These are phyloP conservation scores for Rhamnusium bicolor DNA, from an alignment of 2,888 invertebrate species.

Conservation along the genomic window DNA sequence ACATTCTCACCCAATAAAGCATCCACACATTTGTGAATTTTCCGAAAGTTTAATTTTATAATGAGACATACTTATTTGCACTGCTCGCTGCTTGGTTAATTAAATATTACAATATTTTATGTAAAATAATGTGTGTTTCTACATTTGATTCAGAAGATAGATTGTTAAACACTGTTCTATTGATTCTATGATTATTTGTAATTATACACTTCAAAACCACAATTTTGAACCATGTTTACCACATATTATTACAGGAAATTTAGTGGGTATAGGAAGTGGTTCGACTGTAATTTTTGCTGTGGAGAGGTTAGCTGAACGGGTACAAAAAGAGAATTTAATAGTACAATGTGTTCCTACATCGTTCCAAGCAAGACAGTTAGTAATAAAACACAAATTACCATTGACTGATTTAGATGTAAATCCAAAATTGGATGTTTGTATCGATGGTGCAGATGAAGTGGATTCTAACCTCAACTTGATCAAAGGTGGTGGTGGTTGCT, in stretches of 20 bases:
- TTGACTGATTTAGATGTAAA: conserved; percentile 89
- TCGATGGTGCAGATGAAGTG: conserved; percentile 99
- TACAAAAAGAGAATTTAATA: conserved; percentile 82
- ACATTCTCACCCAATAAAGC: no score
- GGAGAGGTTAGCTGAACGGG: conserved; percentile 85
- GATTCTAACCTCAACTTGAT: conserved; percentile 90
- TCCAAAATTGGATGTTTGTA: conserved; percentile 89
- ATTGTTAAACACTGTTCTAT: no score
- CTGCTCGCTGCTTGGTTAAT: no score
- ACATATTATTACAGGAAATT: conserved; percentile 81
- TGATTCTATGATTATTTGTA: no score
- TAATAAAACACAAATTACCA: conserved; percentile 83
- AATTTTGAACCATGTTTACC: no score
- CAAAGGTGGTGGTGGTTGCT: conserved; percentile 98
- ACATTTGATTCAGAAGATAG: no score
- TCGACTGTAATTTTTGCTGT: conserved; percentile 95
- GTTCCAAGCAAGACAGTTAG: conserved; percentile 93
- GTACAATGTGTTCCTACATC: conserved; percentile 93
- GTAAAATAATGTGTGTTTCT: no score
- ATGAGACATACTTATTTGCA: no score
- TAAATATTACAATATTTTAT: no score
- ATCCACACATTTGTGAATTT: no score
- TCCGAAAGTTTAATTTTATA: no score
- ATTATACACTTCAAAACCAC: no score
- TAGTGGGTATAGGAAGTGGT: conserved; percentile 95